Percentiles rank a stretch among this genome's conserved stretches.
Conservation (phyloP, 2,113 vertebrate species). For the Benitochromis conjunctus region DNA sequence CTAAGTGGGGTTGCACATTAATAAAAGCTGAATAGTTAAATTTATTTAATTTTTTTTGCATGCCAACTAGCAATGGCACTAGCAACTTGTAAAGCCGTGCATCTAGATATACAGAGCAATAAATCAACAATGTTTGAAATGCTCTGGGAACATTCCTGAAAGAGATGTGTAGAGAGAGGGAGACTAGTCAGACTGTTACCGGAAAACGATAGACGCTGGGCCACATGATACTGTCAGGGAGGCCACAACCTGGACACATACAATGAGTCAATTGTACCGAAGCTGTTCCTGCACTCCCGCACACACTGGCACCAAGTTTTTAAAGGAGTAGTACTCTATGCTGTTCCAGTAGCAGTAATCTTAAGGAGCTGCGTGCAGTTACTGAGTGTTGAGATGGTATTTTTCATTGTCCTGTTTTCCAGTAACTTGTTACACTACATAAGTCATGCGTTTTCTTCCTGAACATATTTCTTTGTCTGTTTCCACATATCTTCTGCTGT, state of each 20-base stretch:
- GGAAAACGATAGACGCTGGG: conserved; percentile 35
- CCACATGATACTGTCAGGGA: conserved; percentile 56
- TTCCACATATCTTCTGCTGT: not conserved
- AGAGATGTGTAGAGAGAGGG: not conserved
- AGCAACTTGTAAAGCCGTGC: not conserved
- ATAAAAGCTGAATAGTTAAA: not conserved
- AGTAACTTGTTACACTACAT: not conserved
- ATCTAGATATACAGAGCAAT: not conserved
- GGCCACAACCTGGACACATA: conserved; percentile 43
- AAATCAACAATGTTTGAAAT: not conserved
- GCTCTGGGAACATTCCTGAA: not conserved
- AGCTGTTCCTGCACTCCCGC: not conserved
- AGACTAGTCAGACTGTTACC: conserved; percentile 8
- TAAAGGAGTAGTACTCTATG: not conserved
- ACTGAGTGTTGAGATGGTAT: not conserved
- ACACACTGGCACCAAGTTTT: not conserved
- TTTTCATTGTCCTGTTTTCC: not conserved
- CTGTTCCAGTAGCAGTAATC: not conserved
- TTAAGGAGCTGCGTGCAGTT: not conserved
- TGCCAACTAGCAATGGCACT: not conserved
- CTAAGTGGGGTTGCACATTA: not conserved
- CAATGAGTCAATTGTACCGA: conserved; percentile 51
- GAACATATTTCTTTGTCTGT: not conserved
- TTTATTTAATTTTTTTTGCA: not conserved
- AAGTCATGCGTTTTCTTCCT: not conserved